Evolutionary conservation across 2,797 vertebrate genomes (phyloP).

Genomic region (Erethizon dorsatum): DNA sequence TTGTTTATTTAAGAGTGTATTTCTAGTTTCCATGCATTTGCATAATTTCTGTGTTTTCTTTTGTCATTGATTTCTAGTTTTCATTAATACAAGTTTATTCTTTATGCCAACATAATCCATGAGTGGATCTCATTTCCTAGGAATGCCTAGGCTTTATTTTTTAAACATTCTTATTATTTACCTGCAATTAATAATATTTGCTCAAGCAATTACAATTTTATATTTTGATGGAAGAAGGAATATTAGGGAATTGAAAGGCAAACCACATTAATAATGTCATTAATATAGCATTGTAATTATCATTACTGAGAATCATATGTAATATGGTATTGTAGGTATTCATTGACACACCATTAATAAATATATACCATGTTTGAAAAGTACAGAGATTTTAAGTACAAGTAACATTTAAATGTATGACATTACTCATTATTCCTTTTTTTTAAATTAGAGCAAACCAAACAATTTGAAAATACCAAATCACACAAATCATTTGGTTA

Average conservation of each 20-base stretch:
- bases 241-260: slow-evolving; percentile 43
- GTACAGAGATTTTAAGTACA: slow-evolving; percentile 83
- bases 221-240: slow-evolving; percentile 46
- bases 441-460: slow-evolving; percentile 86
- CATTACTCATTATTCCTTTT: slow-evolving; percentile 79
- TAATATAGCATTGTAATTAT: slow-evolving; percentile 13
- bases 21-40: background rate
- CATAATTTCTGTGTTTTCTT: background rate
- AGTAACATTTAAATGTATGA: slow-evolving; percentile 77
- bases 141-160: background rate
- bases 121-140: background rate
- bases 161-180: slow-evolving; percentile 71
- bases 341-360: background rate
- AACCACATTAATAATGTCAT: background rate
- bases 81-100: slow-evolving; percentile 58
- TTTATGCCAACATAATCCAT: background rate
- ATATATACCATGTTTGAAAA: slow-evolving; percentile 39
- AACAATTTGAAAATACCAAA: slow-evolving; percentile 81
- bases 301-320: background rate
- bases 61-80: background rate
- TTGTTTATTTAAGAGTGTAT: background rate
- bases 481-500: background rate
- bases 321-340: background rate
- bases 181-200: slow-evolving; percentile 60
- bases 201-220: slow-evolving; percentile 69